These are phyloP conservation scores for Actinia equina DNA, from an alignment of 64 coral and sea anemone genomes.

Conservation along the genomic window DNA sequence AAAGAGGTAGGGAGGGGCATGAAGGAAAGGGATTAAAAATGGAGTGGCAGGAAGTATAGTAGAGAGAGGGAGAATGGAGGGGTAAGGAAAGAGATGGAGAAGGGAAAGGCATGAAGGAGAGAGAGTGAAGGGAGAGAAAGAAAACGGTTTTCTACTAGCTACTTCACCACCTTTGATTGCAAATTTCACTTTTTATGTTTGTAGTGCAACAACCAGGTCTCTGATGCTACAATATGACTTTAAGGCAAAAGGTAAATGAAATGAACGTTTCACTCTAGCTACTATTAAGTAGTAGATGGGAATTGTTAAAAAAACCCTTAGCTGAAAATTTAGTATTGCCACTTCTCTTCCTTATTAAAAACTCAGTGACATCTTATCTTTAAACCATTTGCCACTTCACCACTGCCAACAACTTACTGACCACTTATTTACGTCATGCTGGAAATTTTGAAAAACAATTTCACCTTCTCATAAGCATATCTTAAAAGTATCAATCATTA, in stretches of 20 bases:
- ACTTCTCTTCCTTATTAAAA: too few relatives aligned
- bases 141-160: not conserved
- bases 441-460: not conserved
- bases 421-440: not conserved
- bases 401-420: not conserved
- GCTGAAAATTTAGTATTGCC: too few relatives aligned
- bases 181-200: conserved; percentile 19
- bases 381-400: too few relatives aligned
- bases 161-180: not conserved
- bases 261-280: not conserved
- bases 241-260: conserved; percentile 24
- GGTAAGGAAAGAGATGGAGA: too few relatives aligned
- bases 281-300: too few relatives aligned
- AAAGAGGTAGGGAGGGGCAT: too few relatives aligned
- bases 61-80: too few relatives aligned
- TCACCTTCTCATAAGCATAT: not conserved
- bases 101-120: too few relatives aligned
- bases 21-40: not conserved
- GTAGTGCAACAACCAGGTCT: conserved; percentile 75
- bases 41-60: too few relatives aligned
- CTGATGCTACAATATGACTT: conserved; percentile 64
- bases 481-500: not conserved
- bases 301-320: too few relatives aligned
- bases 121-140: not conserved
- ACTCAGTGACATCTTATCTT: not conserved